Conservation (phyloP, 1,140 invertebrate genomes). For the Zaprionus gabonicus region DNA sequence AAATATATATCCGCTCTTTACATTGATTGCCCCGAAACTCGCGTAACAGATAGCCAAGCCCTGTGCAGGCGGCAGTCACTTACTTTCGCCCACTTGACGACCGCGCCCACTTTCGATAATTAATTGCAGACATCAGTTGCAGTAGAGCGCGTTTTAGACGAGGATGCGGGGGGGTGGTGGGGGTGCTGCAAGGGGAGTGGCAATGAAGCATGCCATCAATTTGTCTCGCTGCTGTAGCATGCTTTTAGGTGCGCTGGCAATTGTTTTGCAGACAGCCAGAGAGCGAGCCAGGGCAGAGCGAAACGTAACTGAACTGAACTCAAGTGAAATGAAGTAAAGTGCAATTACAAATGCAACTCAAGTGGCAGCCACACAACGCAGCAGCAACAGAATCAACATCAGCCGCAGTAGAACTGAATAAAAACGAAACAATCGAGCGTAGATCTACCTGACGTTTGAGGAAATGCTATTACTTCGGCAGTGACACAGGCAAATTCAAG, state of each 20-base stretch:
- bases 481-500: constrained; percentile 56
- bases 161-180: neutral
- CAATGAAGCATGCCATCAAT: constrained; percentile 79
- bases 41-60: constrained; percentile 19
- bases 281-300: neutral
- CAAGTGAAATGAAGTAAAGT: constrained; percentile 59
- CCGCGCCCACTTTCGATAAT: constrained; percentile 84
- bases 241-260: constrained; percentile 65
- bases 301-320: constrained; percentile 38
- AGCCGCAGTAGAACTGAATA: neutral
- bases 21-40: constrained; percentile 75
- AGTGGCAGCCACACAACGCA: constrained; percentile 60
- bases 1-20: constrained; percentile 83
- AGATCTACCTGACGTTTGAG: constrained; percentile 11
- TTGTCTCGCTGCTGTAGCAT: constrained; percentile 69
- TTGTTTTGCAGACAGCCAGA: constrained; percentile 66
- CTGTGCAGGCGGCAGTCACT: constrained; percentile 47
- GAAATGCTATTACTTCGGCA: constrained; percentile 42
- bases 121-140: constrained; percentile 84
- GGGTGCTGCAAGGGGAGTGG: constrained; percentile 1
- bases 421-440: constrained; percentile 8
- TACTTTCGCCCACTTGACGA: constrained; percentile 77
- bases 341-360: constrained; percentile 83
- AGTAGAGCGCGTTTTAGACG: constrained; percentile 52
- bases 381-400: neutral